Evolutionary conservation across 1,140 invertebrate genomes (phyloP), one percentile per base, ranked within the genome.

Genomic region (Psilanteris sp.): DNA sequence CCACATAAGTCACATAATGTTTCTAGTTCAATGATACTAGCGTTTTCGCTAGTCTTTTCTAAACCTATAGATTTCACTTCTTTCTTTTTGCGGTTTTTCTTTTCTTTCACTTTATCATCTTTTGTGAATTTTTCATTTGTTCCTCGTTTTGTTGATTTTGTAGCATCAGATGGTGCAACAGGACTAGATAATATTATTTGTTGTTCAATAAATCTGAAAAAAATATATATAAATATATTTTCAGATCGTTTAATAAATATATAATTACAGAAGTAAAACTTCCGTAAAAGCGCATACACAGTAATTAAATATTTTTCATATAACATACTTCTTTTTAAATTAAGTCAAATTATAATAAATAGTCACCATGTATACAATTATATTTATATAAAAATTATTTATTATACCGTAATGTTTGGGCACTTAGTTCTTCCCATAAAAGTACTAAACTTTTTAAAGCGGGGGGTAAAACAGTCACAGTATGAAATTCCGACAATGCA

Each of bases 1-100:
- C 94, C 95, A 82, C 97, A 99, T 10, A 98, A 89, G 84, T 98
- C 97, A 85, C 97, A 99, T 18, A 91, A 83, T 3, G 92, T 92
- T 54, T 93, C 92, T 9, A 89, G 86, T 50, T 87, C 89, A 64
- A 83, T 81, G 5, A 64, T 82, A 11, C 46, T 75, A 37, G 71
- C 46, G 24, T 34, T 64, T 7, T 79, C 16, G 70, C 73, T 9
- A 46, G 66, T 73, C 79, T 37, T 85, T n/a, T 59, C 79, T 18
- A 6, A 20, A 0, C 11, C 36, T 3, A 64, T 72, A 0, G 85
- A 83, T 64, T 88, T 90, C 79, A 83, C 88, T 46, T 92, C 88
- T 77, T 92, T 93, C 73, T 91, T 91, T 81, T 91, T 93, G 44
- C 89, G 90, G 24, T 85, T 88, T 1, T 74, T 83, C 72, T 91